Evolutionary conservation across 2,797 vertebrate species (phyloP), one percentile per base, ranked within the genome.

Genomic region (Percopsis omiscomaycus): DNA sequence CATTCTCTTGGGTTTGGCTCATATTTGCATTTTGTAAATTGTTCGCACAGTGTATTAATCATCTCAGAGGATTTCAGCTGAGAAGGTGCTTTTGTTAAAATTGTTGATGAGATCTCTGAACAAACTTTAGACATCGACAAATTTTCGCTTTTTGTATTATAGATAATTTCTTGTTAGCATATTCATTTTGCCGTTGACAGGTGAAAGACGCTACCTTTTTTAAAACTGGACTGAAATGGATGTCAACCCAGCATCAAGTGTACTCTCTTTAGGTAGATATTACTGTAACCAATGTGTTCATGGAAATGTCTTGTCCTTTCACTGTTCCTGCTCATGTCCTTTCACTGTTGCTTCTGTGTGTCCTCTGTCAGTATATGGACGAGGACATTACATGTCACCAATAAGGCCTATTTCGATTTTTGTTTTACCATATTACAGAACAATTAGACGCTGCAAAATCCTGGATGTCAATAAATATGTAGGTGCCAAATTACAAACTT

Each of bases 401-500:
- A 32, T 67, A 37, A 50, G 58, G 59, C 55, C 55, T 59, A 71
- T 74, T 44, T 55, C 44, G 66, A 59, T 80, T 63, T 75, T 46
- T 61, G 16, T 63, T 66, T 72, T 59, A 65, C 46, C 58, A 48
- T 56, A 62, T 78, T 79, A 66, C 73, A 45, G 69, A 74, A 55
- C 50, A 55, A 67, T 57, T 70, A 67, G 46, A 79, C 79, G 64
- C 67, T 78, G 59, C 73, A 67, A 82, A 69, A 53, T 87, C 73
- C 61, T 76, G 73, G 74, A 55, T 84, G 84, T 83, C 72, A 78
- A 82, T 84, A 84, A 80, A 84, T 77, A 59, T 86, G 76, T 86
- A 83, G 81, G 80, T 90, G 87, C 89, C 90, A 92, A 91, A 91
- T 84, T 56, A 68, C 58, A 74, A 52, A 75, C 55, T 48, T 57